A percentile compares a stretch with the other conserved stretches of the same genome.
Conservation (phyloP, 2,797 vertebrate genomes). For the Etheostoma perlongum region DNA sequence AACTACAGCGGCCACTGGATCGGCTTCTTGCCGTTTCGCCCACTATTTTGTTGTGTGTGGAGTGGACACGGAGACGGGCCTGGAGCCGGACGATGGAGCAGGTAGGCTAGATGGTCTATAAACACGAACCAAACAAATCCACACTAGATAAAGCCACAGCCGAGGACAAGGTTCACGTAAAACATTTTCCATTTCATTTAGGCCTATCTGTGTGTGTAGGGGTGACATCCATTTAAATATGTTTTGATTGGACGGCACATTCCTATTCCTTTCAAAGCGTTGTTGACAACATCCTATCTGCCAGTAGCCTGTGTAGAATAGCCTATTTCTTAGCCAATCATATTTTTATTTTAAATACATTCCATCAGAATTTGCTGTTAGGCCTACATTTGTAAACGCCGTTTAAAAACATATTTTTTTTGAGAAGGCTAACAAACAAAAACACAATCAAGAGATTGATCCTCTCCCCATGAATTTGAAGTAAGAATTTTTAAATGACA, state of each 20-base stretch:
- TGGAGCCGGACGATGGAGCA: constrained; percentile 95
- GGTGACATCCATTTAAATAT: constrained; percentile 30
- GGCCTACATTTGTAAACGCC: neutral
- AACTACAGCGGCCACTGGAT: constrained; percentile 81
- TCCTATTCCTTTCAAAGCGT: neutral
- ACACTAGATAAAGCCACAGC: neutral
- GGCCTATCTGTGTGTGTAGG: constrained; percentile 19
- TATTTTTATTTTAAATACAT: neutral
- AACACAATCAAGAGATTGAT: neutral
- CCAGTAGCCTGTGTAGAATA: neutral
- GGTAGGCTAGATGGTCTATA: constrained; percentile 78
- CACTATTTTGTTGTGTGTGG: constrained; percentile 97
- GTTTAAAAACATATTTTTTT: neutral
- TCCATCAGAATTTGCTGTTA: neutral
- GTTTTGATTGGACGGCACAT: constrained; percentile 37
- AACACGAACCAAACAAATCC: neutral
- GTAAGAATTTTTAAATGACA: neutral
- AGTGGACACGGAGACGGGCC: constrained; percentile 94
- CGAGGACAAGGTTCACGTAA: neutral
- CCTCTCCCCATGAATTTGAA: neutral
- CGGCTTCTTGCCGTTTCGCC: constrained; percentile 94
- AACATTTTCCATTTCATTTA: neutral
- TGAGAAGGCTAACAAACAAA: neutral
- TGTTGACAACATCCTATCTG: constrained; percentile 42
- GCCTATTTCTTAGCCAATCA: neutral